Base-by-base conservation (phyloP, 2,113 vertebrate genomes). In the Alethe castanea region DNA sequence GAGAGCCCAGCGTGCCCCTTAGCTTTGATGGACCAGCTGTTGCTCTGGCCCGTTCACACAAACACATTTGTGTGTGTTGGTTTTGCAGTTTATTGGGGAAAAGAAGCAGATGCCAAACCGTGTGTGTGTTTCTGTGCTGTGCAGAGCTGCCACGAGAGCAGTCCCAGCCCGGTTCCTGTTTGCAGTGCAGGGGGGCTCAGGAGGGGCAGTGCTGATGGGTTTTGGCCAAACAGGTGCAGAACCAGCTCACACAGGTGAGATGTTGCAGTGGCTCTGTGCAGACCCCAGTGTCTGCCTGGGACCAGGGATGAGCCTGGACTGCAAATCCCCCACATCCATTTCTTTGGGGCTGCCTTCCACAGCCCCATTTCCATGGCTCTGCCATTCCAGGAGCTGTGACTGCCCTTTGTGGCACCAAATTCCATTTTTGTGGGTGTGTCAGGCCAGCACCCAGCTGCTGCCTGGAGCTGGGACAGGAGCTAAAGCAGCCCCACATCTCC, bases 1-100 rank as follows among this genome's bases (percentile, higher is more conserved):
- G 14, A 33, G 85, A 88, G 81, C 92, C 85, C 60, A 59, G 61
- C 17, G 1, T 70, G 85, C 57, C 85, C 82, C 64, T 53, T 35
- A 26, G 28, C 65, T 90, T 81, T 92, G 93, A 95, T 82, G 93
- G 59, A 65, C 87, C 93, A 92, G 89, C 94, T 96, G 89, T 66
- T 96, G 80, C 47, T 62, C 89, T 94, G 95, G 85, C 90, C 71
- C 6, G 11, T n/a, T 86, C 85, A 14, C 33, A 96, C 65, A 88
- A 93, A 92, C 74, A 56, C 73, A 62, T 86, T 66, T 86, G 67
- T 85, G 79, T 38, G 19, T 88, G 92, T 88, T 93, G 85, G 19
- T 88, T 90, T 78, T 90, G 78, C 60, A 94, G 56, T 66, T 97
- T 84, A 50, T 28, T 78, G 82, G 76, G 90, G 45, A 78, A 90